Base-by-base conservation (phyloP, 2,113 vertebrate genomes). In the Malurus elegans region DNA sequence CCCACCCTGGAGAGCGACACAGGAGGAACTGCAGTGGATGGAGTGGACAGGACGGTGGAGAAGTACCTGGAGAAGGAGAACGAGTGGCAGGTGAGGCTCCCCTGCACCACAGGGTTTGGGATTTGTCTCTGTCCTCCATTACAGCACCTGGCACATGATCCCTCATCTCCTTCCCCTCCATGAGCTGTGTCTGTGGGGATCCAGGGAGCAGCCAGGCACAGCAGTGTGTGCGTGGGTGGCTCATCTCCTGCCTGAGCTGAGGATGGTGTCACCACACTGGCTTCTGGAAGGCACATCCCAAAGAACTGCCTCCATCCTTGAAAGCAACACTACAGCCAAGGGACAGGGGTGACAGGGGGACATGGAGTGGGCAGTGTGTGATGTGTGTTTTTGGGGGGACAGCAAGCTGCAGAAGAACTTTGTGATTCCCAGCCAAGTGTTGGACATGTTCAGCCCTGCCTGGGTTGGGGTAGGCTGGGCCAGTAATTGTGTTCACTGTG, bases 81-180 rank as follows among this genome's bases (percentile, higher is more conserved):
- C 0, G 94, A 98, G 73, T 99, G 99, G 99, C 98, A 99, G 98
- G 99, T 98, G 79, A 88, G 96, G 34, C 8, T 8, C 25, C 4
- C 3, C 51, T 19, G 23, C 1, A 1, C 8, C 17, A 51, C 17
- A 19, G 54, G 12, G 32, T 16, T 50, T 82, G 34, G 50, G 53
- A 7, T 64, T 86, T 88, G 66, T 38, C 23, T 85, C 31, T 65
- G 26, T 3, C 2, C 31, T 69, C 85, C 53, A 20, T 60, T 81
- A 36, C 51, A 67, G 70, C 73, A 32, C 29, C 8, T 45, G 21
- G 18, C n/a, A 24, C 80, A 60, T 29, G 51, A 32, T 54, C 48
- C 48, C 57, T 65, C 58, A 10, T 38, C 62, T 40, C 57, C 56
- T 61, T 50, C 19, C 23, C 19, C 4, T 6, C 36, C 14, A 18